Evolutionary conservation across 2,113 vertebrate species (phyloP), one percentile per base, ranked within the genome.

Genomic region (Bufo bufo): DNA sequence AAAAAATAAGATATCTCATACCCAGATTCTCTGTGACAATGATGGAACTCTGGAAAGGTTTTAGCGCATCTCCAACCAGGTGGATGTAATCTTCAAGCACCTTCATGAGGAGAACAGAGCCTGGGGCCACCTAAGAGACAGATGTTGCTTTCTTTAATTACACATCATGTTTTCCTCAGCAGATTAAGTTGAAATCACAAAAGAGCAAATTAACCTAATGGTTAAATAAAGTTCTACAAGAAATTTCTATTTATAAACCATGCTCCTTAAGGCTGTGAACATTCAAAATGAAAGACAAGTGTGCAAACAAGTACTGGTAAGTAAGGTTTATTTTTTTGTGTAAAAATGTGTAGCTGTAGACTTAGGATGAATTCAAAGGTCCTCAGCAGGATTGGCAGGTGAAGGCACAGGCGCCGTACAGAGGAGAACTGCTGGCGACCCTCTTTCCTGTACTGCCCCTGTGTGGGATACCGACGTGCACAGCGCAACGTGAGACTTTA

Each of bases 31-130:
- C 97, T 0, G 98, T 99, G 92, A 99, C 97, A 4, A 98, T 96
- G 72, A 99, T 95, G 82, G 98, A 98, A 93, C 97, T 99, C 94
- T 99, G 98, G 92, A 99, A 99, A 65, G 98, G 97, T 90, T 99
- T 99, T 78, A 96, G 93, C 0, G 95, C 95, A 0, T 94, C 94
- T 8, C 98, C 98, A 0, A 99, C 96, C 91, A 99, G 95, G 90
- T 99, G 98, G 91, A 99, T 99, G 92, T 99, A 99, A 90, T 99
- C 98, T 90, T 99, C 98, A 90, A 99, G 94, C n/a, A 98, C 97
- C 89, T 96, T 96, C 96, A 99, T 99, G 91, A 99, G 93, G 90
- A 97, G 95, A 87, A 97, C 95, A 1, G 98, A 97, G 90, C 98
- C 98, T 0, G 98, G 98, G 85, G 97, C 96, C 91, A 99, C 97